A percentile compares a stretch with the other conserved stretches of the same genome.
These are phyloP conservation scores for Trichacis sp. DNA, from an alignment of 2,888 invertebrate species.

Conservation along the genomic window DNA sequence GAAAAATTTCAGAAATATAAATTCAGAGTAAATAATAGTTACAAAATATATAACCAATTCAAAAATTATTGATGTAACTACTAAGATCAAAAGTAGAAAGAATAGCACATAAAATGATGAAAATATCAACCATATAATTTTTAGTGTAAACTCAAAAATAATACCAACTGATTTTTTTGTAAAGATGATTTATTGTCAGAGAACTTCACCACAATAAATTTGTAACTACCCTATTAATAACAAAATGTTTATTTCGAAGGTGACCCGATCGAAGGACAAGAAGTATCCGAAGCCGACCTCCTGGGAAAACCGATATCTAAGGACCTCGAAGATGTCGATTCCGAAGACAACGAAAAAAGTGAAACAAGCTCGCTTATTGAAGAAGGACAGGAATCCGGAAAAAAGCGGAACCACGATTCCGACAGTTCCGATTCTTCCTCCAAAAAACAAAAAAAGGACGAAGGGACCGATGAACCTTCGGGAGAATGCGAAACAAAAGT, in stretches of 20 bases:
- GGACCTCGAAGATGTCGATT: slow-evolving; percentile 60
- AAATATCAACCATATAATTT: no score
- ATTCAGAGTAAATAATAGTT: no score
- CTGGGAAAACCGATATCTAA: slow-evolving; percentile 58
- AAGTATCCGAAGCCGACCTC: slow-evolving; percentile 64
- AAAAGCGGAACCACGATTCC: slow-evolving; percentile 64
- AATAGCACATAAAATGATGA: no score
- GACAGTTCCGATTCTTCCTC: slow-evolving; percentile 57
- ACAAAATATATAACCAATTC: no score
- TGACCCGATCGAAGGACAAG: slow-evolving; percentile 65
- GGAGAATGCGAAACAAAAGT: slow-evolving; percentile 60
- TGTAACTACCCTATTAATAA: no score
- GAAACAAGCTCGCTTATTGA: slow-evolving; percentile 56
- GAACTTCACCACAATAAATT: no score
- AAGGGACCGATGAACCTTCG: slow-evolving; percentile 62
- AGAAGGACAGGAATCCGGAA: slow-evolving; percentile 60
- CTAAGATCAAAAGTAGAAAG: no score
- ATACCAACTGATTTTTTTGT: no score
- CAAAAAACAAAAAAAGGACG: slow-evolving; percentile 65
- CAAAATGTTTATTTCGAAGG: slow-evolving; percentile 44
- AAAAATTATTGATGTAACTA: no score
- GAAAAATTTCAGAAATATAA: no score
- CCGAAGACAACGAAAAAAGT: slow-evolving; percentile 57
- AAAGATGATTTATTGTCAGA: no score
- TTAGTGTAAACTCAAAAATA: no score